Evolutionary conservation across 2,888 invertebrate species (phyloP), one percentile per base, ranked within the genome.

Genomic region (Biston betularia): DNA sequence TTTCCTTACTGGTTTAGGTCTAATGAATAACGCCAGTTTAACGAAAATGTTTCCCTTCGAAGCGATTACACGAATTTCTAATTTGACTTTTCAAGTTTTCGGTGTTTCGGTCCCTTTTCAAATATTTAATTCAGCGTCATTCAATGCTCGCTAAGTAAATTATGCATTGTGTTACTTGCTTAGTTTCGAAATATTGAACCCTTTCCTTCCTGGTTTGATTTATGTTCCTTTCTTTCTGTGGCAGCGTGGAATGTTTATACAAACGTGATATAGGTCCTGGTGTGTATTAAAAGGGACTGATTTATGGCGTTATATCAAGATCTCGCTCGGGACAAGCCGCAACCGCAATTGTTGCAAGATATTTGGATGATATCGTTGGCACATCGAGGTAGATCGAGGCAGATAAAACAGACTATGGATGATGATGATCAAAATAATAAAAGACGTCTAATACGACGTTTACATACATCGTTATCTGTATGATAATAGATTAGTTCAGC

Each of bases 121-220:
- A 68, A 54, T 56, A 66, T 57, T 52, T 57, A 68, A 71, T 64
- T 62, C 63, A 57, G 34, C 55, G 49, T 44, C 54, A 59, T 68
- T 68, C 69, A 63, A 64, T 59, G 53, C 53, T 55, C 56, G 63
- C 50, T 59, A 66, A 76, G 72, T 79, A 78, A 78, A 78, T 78
- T 77, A 78, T 75, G 74, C 70, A 77, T 76, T 74, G 75, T 70
- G 75, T 74, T 67, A 52, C 49, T 42, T 33, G 24, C 46, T 57
- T 50, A 46, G 67, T 70, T 68, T 67, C 69, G 65, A 73, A 74
- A 74, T 70, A 74, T 76, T 70, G 70, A 72, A 79, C 77, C 78
- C 77, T 78, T 75, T 35, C 61, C 46, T 38, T 34, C 48, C 50
- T 53, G 45, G 42, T 40, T 60, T 82, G 81, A 83, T 83, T 83